phyloP scores from a whole-genome alignment of 2,797 vertebrate genomes.

The Myotis daubentonii region DNA sequence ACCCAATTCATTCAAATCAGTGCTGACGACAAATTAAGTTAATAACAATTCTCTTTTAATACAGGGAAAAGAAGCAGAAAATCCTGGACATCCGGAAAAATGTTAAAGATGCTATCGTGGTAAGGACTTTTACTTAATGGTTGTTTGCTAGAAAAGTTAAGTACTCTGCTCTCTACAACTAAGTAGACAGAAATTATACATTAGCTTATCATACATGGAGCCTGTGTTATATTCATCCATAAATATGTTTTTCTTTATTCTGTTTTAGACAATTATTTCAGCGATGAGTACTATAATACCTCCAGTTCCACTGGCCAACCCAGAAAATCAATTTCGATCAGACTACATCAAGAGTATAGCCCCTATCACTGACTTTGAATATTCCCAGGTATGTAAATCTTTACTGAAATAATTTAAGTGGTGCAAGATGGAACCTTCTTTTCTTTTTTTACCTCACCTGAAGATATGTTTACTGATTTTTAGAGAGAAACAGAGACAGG shows the following conservation, averaged over 20 bases:
- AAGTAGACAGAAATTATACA: constrained; percentile 58
- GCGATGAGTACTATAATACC: constrained; percentile 97
- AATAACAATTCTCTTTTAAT: constrained; percentile 80
- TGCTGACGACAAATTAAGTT: constrained; percentile 57
- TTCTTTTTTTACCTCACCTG: not conserved
- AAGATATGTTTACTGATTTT: not conserved
- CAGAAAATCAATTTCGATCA: constrained; percentile 93
- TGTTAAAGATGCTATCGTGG: constrained; percentile 98
- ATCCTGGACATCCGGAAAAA: constrained; percentile 98
- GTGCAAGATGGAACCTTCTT: not conserved
- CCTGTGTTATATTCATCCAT: constrained; percentile 78
- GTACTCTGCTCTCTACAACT: constrained; percentile 64
- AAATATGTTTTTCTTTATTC: constrained; percentile 73
- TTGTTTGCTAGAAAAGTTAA: constrained; percentile 60
- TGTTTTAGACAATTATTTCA: constrained; percentile 93
- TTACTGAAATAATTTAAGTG: not conserved
- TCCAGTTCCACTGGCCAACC: constrained; percentile 94
- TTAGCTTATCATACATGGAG: constrained; percentile 76
- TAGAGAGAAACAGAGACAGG: not conserved
- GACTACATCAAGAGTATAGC: constrained; percentile 98
- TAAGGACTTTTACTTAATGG: constrained; percentile 83
- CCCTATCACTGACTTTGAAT: constrained; percentile 97
- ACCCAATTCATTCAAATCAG: constrained; percentile 52
- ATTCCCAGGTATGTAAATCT: constrained; percentile 93
- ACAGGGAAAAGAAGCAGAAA: constrained; percentile 98